Conservation (phyloP, 2,113 vertebrate genomes). For the Leucoraja erinaceus region DNA sequence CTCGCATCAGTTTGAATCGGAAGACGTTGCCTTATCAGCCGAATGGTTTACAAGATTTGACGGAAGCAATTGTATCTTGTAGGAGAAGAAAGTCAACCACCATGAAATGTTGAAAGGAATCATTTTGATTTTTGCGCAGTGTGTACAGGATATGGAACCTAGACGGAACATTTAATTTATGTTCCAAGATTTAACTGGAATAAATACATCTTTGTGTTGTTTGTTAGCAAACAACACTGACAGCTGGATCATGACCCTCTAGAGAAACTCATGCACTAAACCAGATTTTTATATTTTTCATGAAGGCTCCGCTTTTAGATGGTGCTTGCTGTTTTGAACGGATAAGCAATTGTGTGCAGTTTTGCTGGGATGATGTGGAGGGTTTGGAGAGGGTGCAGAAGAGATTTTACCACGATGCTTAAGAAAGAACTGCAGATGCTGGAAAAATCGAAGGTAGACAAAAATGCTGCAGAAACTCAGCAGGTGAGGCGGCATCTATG, state of each 20-base stretch:
- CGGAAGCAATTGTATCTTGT: not conserved
- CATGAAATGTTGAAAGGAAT: slow-evolving; percentile 12
- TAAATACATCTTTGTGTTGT: not conserved
- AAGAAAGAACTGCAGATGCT: too few species aligned
- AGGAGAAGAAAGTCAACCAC: not conserved
- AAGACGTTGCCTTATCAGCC: not conserved
- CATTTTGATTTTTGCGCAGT: slow-evolving; percentile 7
- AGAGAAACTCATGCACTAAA: not conserved
- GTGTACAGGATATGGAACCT: not conserved
- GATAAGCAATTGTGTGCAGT: not conserved
- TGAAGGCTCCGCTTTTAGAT: too few species aligned
- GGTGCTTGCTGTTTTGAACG: not conserved
- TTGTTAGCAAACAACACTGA: not conserved
- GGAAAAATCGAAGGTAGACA: too few species aligned
- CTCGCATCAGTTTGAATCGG: not conserved
- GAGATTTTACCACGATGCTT: too few species aligned
- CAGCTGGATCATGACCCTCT: not conserved
- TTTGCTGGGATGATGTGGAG: too few species aligned
- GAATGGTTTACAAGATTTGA: slow-evolving; percentile 6
- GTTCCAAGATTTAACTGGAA: not conserved
- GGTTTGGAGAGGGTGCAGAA: too few species aligned
- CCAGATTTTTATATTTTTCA: not conserved
- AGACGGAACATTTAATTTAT: not conserved
- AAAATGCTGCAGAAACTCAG: too few species aligned
- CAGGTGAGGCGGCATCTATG: too few species aligned